Conservation (phyloP, 2,113 vertebrate species). For the Labeo catla region DNA sequence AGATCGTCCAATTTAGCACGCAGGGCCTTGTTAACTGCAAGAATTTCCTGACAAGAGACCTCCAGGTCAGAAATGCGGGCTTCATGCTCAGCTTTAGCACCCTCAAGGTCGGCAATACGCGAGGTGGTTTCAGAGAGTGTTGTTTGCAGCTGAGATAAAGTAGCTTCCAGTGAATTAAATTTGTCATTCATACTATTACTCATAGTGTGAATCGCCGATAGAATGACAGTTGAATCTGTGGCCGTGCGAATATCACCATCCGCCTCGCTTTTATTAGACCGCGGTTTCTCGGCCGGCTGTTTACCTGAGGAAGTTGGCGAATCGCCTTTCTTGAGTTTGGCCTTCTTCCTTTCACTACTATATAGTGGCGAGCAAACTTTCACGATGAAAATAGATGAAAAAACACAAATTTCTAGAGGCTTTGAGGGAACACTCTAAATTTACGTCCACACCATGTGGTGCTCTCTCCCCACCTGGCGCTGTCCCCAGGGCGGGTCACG, state of each 20-base stretch:
- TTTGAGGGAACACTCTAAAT: background rate
- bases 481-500: no score
- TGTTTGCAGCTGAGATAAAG: background rate
- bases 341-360: background rate
- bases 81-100: no score
- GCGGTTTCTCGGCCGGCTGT: background rate
- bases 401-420: background rate
- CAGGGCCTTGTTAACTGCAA: background rate
- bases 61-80: background rate
- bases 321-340: background rate
- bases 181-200: background rate
- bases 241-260: background rate
- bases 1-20: background rate
- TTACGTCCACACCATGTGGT: background rate
- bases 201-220: background rate
- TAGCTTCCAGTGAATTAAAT: background rate
- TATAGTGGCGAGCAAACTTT: background rate
- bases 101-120: no score
- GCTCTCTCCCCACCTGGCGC: no score
- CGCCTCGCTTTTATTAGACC: background rate
- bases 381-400: background rate
- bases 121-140: background rate
- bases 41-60: background rate
- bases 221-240: background rate
- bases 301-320: background rate